phyloP scores from a whole-genome alignment of 2,797 vertebrate species.

The Helostoma temminkii region DNA sequence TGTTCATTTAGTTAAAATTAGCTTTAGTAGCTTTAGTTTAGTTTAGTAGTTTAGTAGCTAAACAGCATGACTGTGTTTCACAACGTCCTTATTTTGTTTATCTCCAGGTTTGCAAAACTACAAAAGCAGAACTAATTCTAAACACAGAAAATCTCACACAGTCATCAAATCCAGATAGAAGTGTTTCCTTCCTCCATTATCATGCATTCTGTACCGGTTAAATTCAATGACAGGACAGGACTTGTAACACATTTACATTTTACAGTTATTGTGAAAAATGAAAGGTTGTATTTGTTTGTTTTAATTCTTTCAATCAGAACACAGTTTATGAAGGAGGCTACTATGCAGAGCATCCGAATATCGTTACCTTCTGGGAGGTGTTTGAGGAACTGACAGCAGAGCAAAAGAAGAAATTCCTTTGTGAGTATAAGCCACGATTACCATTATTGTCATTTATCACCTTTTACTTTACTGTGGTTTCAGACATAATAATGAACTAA shows the following conservation, averaged over 20 bases:
- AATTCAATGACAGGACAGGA: too few species aligned
- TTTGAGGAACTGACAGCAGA: constrained; percentile 90
- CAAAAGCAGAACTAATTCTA: too few species aligned
- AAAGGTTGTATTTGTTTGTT: neutral
- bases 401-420: constrained; percentile 91
- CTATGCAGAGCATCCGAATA: constrained; percentile 88
- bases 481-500: neutral
- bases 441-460: neutral
- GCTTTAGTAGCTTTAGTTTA: too few species aligned
- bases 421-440: constrained; percentile 81
- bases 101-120: too few species aligned
- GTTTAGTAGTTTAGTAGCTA: too few species aligned
- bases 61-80: too few species aligned
- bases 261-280: neutral
- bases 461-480: neutral
- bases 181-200: too few species aligned
- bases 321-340: constrained; percentile 92
- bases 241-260: neutral
- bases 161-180: too few species aligned
- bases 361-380: constrained; percentile 93
- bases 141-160: too few species aligned
- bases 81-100: too few species aligned
- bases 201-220: too few species aligned
- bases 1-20: too few species aligned
- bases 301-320: constrained; percentile 81